phyloP scores from a whole-genome alignment of 1,140 invertebrate genomes.

The Geopemphigus sp. region DNA sequence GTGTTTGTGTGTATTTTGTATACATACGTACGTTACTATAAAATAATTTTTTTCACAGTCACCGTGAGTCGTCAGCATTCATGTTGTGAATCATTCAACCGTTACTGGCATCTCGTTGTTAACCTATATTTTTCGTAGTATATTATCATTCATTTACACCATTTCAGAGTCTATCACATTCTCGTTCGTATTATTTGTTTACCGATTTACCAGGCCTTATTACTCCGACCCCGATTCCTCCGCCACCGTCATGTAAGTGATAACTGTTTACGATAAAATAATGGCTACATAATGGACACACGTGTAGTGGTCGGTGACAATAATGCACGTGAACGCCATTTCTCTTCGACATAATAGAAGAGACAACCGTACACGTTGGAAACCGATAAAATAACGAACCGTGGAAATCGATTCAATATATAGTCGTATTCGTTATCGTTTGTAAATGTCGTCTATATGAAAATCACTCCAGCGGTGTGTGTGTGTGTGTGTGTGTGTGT shows the following conservation, averaged over 20 bases:
- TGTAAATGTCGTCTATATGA: neutral
- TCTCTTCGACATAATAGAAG: constrained; percentile 21
- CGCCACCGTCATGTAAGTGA: too few relatives aligned
- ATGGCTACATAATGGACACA: constrained; percentile 19
- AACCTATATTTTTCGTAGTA: constrained; percentile 46
- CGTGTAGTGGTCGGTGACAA: constrained; percentile 8
- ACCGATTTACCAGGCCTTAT: constrained; percentile 37
- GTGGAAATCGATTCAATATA: constrained; percentile 33
- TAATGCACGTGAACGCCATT: constrained; percentile 18
- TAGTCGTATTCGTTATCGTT: neutral
- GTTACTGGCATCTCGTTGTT: constrained; percentile 40
- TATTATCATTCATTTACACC: constrained; percentile 34
- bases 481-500: too few relatives aligned
- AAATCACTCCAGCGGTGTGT: neutral
- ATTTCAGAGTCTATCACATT: constrained; percentile 39
- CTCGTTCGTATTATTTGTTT: constrained; percentile 40
- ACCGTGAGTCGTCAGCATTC: constrained; percentile 41
- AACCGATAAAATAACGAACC: constrained; percentile 24
- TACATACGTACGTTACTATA: constrained; percentile 13
- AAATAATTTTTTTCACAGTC: constrained; percentile 34
- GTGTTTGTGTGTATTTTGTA: neutral
- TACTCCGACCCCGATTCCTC: constrained; percentile 1
- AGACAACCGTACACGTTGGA: neutral
- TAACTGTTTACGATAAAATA: constrained; percentile 44
- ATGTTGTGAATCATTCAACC: constrained; percentile 45